phyloP scores from a whole-genome alignment of 2,888 invertebrate genomes.

The Trilocha varians region DNA sequence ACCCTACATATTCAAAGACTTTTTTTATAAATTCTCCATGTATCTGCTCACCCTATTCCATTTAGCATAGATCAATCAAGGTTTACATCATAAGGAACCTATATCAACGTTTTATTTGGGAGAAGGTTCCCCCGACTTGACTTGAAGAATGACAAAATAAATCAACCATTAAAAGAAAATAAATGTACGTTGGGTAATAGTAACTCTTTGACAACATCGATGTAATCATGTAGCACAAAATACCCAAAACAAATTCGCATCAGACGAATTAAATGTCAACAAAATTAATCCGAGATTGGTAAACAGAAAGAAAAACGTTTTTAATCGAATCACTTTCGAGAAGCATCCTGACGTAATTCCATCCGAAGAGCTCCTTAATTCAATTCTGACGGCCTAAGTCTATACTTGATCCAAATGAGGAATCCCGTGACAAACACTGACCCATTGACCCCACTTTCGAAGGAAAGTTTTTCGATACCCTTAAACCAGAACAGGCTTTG shows the following conservation, averaged over 20 bases:
- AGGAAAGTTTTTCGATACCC: conserved; percentile 10
- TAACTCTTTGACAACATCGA: too few relatives aligned
- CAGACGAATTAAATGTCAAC: background rate
- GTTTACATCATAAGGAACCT: too few relatives aligned
- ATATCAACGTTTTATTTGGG: too few relatives aligned
- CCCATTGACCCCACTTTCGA: conserved; percentile 21
- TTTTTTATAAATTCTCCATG: too few relatives aligned
- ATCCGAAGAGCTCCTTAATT: conserved; percentile 15
- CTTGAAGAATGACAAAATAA: too few relatives aligned
- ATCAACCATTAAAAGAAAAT: too few relatives aligned
- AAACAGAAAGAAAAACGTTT: background rate
- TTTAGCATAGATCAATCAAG: too few relatives aligned
- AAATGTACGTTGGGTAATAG: too few relatives aligned
- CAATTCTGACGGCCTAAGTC: conserved; percentile 22
- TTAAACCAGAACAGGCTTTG: conserved; percentile 26
- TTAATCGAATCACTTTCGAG: conserved; percentile 5
- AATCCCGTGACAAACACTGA: conserved; percentile 21
- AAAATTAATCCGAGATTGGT: background rate
- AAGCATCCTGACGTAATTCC: conserved; percentile 13
- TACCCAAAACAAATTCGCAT: background rate
- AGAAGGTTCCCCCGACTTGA: too few relatives aligned
- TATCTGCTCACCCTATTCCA: too few relatives aligned
- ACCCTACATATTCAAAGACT: too few relatives aligned
- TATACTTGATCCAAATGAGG: conserved; percentile 23
- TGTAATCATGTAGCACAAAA: too few relatives aligned